Base-by-base conservation (phyloP, 2,888 invertebrate species). In the Balanococcus diminutus region DNA sequence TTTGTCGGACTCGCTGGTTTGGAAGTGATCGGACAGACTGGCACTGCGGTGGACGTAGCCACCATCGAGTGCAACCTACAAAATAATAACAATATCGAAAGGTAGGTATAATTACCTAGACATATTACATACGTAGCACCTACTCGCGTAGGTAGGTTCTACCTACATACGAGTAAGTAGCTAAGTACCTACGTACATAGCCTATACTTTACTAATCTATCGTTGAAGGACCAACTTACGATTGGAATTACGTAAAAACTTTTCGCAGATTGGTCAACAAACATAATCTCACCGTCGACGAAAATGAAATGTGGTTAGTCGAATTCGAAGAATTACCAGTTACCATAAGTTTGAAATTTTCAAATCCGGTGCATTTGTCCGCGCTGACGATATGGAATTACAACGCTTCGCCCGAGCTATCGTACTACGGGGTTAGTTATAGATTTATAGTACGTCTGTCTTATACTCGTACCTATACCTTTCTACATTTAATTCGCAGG, bases 381-480 rank as follows among this genome's bases (percentile, higher is more conserved):
- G 88, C 88, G 19, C 81, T 96, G 32, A 92, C 94, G 82, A 89
- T 96, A 81, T 96, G 96, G 96, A 96, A 96, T 90, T 96, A 95
- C 90, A 96, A 96, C 89, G 93, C 93, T 86, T 93, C 92, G 88
- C 91, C 93, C 88, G 95, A 95, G 88, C 89, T 92, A 39, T 92
- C 93, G 19, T 93, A 93, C 89, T 92, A 92, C 72, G 94, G 94
- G 82, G 93, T 92, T 5, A 36, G 39, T 19, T 3, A 36, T 79
- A 79, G 79, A 5, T 79, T n/a, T n/a, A 32, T 79, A 79, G 2
- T 16, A n/a, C n/a, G 19, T 36, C 39, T 19, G 4, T 6, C 51
- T n/a, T 5, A 51, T 1, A 19, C 19, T 19, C 51, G 75, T 31
- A 11, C n/a, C 1, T 28, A 31, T 75, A 3, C 3, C 0, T 14